Percentiles rank a stretch among this genome's conserved stretches.
Evolutionary conservation across 2,797 vertebrate genomes (phyloP).

Genomic region (Lagothrix lagotricha): DNA sequence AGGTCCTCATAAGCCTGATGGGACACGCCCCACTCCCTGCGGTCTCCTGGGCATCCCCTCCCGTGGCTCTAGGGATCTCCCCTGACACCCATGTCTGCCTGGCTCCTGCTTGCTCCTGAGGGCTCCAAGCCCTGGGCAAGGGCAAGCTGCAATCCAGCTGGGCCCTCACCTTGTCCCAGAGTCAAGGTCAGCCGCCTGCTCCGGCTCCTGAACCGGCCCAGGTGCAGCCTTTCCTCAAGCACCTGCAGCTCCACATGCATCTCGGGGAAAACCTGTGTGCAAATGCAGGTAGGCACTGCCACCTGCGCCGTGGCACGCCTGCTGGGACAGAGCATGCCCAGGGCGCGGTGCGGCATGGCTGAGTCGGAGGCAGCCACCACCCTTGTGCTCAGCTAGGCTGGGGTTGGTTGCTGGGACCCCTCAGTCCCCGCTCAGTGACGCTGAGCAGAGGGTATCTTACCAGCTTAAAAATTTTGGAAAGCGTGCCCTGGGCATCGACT

Average conservation of each 20-base stretch:
- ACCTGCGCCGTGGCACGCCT: background rate
- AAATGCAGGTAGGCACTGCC: background rate
- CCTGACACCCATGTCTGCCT: background rate
- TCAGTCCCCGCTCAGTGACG: background rate
- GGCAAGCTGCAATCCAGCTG: background rate
- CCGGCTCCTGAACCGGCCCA: background rate
- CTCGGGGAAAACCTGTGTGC: background rate
- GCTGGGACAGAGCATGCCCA: background rate
- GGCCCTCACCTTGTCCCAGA: too few relatives aligned
- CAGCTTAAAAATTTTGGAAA: slow-evolving; percentile 99
- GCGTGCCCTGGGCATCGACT: slow-evolving; percentile 93
- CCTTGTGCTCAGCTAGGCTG: background rate
- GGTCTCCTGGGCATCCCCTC: background rate
- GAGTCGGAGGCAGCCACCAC: background rate
- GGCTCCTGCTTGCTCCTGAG: background rate
- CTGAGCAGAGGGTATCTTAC: slow-evolving; percentile 84
- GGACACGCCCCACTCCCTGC: background rate
- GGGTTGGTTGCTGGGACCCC: background rate
- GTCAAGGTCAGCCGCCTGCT: background rate
- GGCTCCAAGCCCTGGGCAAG: background rate
- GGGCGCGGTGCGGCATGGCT: too few relatives aligned
- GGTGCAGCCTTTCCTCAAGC: background rate
- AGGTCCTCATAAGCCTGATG: background rate
- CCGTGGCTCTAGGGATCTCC: background rate
- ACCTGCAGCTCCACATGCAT: background rate